Evolutionary conservation across 2,888 invertebrate species (phyloP).

Genomic region (Alentia gelatinosa): DNA sequence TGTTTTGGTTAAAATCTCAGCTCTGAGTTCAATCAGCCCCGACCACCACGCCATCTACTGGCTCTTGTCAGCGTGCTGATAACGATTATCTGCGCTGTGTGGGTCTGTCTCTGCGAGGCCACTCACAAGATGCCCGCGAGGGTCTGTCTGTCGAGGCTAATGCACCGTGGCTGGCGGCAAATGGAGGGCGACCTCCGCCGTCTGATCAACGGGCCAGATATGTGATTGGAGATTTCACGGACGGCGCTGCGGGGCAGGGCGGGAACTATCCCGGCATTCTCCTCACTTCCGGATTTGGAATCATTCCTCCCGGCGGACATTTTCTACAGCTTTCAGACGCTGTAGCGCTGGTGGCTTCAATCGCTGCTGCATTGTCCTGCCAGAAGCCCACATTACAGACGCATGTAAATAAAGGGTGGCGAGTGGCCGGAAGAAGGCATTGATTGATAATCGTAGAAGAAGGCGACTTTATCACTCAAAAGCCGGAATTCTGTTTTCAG

Average conservation of each 20-base stretch:
- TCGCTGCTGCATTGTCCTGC: no score
- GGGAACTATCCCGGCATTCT: no score
- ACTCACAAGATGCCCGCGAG: not conserved
- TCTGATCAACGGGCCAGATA: not conserved
- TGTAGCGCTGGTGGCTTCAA: no score
- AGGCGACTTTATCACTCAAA: no score
- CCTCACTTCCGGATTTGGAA: no score
- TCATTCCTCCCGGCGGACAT: no score
- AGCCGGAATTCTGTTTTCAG: no score
- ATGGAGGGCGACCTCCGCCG: slow-evolving; percentile 27
- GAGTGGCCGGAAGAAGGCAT: no score
- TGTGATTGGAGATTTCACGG: not conserved
- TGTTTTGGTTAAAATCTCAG: slow-evolving; percentile 19
- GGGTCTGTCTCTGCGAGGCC: slow-evolving; percentile 39
- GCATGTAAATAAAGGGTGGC: no score
- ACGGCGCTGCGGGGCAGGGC: not conserved
- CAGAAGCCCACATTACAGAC: no score
- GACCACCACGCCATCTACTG: not conserved
- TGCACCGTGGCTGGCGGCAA: slow-evolving; percentile 40
- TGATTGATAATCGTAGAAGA: no score
- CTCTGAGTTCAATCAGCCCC: not conserved
- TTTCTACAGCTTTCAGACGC: no score
- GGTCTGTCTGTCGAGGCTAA: slow-evolving; percentile 40
- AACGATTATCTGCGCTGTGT: not conserved
- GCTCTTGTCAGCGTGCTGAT: slow-evolving; percentile 6